phyloP scores from a whole-genome alignment of 2,888 invertebrate genomes.

The Brachyptera putata region DNA sequence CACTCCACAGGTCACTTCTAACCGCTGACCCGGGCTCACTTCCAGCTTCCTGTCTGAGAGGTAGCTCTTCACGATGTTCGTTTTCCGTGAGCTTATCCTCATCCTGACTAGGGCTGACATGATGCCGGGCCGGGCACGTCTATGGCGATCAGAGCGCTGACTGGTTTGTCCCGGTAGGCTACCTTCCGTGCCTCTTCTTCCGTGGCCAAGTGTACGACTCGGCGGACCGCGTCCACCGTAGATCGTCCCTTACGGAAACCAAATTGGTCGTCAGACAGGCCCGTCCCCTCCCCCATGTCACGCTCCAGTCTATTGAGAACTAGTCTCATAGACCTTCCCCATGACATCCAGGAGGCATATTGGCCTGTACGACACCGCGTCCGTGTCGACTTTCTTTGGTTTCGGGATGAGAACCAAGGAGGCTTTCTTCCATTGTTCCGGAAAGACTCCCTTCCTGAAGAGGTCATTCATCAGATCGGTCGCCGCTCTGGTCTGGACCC shows the following conservation, averaged over 20 bases:
- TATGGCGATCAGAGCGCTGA: background rate
- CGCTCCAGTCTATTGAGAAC: background rate
- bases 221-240: background rate
- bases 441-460: conserved; percentile 25
- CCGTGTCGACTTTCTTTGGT: conserved; percentile 5
- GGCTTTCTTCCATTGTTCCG: conserved; percentile 27
- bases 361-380: conserved; percentile 20
- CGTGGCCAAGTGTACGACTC: background rate
- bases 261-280: background rate
- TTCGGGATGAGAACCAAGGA: conserved; percentile 27
- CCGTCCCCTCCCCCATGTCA: background rate
- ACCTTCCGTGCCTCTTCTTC: background rate
- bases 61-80: too few species aligned
- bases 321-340: conserved; percentile 29
- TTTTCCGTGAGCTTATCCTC: too few species aligned
- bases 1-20: too few species aligned
- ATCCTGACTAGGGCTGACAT: too few species aligned
- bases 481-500: background rate
- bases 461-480: background rate
- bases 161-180: background rate
- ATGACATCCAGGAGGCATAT: conserved; percentile 24
- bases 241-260: background rate
- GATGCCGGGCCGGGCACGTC: too few species aligned
- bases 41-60: too few species aligned
- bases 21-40: too few species aligned